Evolutionary conservation across 2,113 vertebrate genomes (phyloP), one percentile per base, ranked within the genome.

Genomic region (Hippoglossus stenolepis): DNA sequence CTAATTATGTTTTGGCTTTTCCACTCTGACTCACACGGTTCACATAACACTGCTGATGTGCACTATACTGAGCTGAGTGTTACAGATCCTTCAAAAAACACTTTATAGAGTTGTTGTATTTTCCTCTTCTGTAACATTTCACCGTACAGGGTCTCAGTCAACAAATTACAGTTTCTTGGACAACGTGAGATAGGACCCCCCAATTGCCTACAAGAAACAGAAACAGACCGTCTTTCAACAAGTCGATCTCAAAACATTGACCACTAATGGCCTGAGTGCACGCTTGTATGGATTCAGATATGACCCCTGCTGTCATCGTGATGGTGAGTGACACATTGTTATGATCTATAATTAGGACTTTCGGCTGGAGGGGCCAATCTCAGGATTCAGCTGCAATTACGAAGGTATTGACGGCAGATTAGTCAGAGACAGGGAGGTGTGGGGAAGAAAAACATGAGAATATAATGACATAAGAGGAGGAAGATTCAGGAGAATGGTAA

Each of bases 271-370:
- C 43, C 58, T 66, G 57, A 76, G 72, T 49, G 23, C 11, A 35
- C 43, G 18, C 68, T 38, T 17, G 40, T 13, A 65, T 70, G 14
- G 63, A 58, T 64, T 70, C 67, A 40, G n/a, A 61, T 31, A 53
- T 61, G 62, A 87, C 75, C 73, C 65, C 70, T 70, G 72, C 64
- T 73, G 84, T 74, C 70, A 84, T 47, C 71, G 73, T 59, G 28
- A 77, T 28, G 60, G n/a, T 21, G 53, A 83, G 60, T 68, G 70
- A 65, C 61, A 78, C 67, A 65, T 74, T 78, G 47, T 57, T 60
- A 63, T 61, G 60, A 77, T 85, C 56, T 75, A 64, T 75, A 80
- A 87, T 84, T 74, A 85, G 18, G 31, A 47, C 60, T 79, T 80
- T 70, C 23, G 79, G 73, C 69, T 65, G 57, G 54, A 83, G 80